Conservation (phyloP, 2,113 vertebrate species). For the Muscicapa adusta region DNA sequence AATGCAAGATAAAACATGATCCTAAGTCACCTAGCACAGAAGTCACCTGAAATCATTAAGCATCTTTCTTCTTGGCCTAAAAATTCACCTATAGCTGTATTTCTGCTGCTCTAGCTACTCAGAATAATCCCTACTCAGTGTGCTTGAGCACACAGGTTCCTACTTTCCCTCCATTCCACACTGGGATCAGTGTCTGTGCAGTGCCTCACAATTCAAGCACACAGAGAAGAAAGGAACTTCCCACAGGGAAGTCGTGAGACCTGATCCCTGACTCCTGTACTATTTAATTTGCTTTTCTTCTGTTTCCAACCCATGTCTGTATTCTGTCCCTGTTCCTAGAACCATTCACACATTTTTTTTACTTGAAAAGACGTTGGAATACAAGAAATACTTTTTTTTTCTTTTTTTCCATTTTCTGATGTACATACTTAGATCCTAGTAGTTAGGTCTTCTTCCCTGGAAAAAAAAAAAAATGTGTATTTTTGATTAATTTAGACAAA, state of each 20-base stretch:
- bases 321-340: neutral
- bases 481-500: neutral
- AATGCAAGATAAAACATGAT: neutral
- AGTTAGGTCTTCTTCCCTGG: neutral
- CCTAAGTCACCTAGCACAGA: neutral
- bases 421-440: neutral
- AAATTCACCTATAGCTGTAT: neutral
- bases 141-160: neutral
- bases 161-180: neutral
- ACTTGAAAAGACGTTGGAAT: neutral
- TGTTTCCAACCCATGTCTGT: neutral
- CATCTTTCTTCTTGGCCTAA: neutral
- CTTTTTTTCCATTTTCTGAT: neutral
- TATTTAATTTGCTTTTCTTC: neutral
- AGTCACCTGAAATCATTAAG: neutral
- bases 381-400: neutral
- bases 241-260: neutral
- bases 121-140: neutral
- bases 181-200: neutral
- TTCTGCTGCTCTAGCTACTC: neutral
- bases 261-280: fast-evolving
- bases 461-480: neutral
- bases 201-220: neutral
- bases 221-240: neutral
- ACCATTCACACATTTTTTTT: neutral